Percentiles rank a stretch among this genome's conserved stretches.
These are phyloP conservation scores for Mallotus villosus DNA, from an alignment of 2,797 vertebrate genomes.

Conservation along the genomic window DNA sequence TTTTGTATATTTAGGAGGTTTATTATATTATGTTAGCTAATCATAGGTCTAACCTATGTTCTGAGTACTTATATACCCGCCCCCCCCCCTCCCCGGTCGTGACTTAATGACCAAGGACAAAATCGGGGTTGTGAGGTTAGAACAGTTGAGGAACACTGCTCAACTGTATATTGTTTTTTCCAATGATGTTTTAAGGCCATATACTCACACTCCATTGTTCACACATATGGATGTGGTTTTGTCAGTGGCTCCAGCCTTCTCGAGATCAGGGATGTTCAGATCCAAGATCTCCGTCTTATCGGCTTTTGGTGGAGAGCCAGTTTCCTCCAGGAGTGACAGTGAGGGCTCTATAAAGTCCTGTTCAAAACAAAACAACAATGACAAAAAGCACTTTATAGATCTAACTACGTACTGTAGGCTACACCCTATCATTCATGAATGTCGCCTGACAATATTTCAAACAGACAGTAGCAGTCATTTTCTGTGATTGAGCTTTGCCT, in stretches of 20 bases:
- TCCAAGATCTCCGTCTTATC: slow-evolving; percentile 69
- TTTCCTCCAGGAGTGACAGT: slow-evolving; percentile 70
- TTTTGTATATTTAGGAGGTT: no score
- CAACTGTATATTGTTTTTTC: no score
- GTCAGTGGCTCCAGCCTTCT: slow-evolving; percentile 62
- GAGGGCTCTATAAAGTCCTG: slow-evolving; percentile 84
- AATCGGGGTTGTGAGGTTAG: no score
- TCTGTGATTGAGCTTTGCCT: not conserved
- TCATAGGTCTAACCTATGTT: no score
- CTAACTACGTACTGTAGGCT: no score
- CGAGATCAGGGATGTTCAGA: slow-evolving; percentile 78
- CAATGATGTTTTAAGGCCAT: not conserved
- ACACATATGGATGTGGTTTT: slow-evolving; percentile 72
- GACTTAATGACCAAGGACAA: no score
- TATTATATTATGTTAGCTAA: not conserved
- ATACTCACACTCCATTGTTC: slow-evolving; percentile 82
- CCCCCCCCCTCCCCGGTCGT: no score
- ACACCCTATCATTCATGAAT: no score
- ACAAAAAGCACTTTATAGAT: not conserved
- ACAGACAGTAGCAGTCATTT: no score
- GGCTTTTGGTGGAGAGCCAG: slow-evolving; percentile 63
- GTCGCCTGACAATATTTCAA: no score
- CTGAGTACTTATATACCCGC: not conserved
- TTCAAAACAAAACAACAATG: slow-evolving; percentile 40
- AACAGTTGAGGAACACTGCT: no score